Conservation (phyloP, 2,797 vertebrate species). For the Myoxocephalus aenaeus region DNA sequence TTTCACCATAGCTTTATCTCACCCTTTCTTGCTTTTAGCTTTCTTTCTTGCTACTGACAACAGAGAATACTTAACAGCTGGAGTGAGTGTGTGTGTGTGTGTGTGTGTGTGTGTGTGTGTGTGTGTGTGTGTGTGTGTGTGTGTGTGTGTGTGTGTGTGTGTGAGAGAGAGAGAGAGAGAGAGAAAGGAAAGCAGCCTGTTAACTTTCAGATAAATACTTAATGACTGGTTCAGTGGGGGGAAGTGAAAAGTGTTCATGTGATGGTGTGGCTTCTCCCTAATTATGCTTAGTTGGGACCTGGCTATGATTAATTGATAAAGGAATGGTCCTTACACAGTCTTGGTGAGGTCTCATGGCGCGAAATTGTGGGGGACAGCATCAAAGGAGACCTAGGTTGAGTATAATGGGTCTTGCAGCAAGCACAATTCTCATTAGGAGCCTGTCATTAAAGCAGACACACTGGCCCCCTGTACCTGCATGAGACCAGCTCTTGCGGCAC, state of each 20-base stretch:
- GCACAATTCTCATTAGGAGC: conserved; percentile 93
- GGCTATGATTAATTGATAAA: conserved; percentile 99
- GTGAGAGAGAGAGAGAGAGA: conserved; percentile 6
- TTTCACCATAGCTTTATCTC: conserved; percentile 35
- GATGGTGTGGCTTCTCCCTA: conserved; percentile 94
- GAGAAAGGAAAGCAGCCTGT: conserved; percentile 79
- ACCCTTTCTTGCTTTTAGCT: conserved; percentile 52
- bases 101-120: conserved; percentile 2
- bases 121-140: conserved; percentile 9
- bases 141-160: conserved; percentile 1
- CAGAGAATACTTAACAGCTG: conserved; percentile 67
- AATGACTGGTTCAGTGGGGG: conserved; percentile 92
- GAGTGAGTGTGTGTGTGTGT: conserved; percentile 38
- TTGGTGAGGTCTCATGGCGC: conserved; percentile 74
- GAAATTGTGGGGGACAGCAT: conserved; percentile 93
- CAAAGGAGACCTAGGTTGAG: conserved; percentile 96
- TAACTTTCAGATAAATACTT: conserved; percentile 98
- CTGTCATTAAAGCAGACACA: conserved; percentile 91
- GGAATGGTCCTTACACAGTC: conserved; percentile 89
- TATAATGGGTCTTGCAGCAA: conserved; percentile 93
- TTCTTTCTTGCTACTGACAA: conserved; percentile 54
- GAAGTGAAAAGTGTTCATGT: conserved; percentile 84
- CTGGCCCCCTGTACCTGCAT: conserved; percentile 76
- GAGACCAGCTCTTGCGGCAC: conserved; percentile 73
- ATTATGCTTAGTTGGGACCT: conserved; percentile 96